Conservation (phyloP, 35 echinoderm and acorn worm genomes). For the Apostichopus parvimensis region DNA sequence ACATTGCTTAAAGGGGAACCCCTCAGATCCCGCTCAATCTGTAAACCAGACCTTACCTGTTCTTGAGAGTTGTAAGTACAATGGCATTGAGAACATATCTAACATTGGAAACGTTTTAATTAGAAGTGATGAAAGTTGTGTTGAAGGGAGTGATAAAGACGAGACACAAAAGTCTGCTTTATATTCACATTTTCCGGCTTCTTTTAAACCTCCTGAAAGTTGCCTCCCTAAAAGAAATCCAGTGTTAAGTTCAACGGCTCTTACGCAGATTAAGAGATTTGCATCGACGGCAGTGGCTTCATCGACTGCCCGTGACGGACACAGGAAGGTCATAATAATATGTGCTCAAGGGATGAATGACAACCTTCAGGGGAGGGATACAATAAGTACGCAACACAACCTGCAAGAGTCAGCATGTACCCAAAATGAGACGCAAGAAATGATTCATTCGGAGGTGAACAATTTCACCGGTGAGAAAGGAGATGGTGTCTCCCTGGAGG, state of each 20-base stretch:
- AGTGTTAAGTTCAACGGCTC: neutral
- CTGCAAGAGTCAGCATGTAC: neutral
- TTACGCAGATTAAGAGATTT: conserved; percentile 16
- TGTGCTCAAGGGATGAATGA: neutral
- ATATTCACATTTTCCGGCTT: neutral
- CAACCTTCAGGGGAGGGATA: neutral
- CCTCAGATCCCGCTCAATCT: neutral
- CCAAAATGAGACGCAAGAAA: neutral
- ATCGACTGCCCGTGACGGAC: neutral
- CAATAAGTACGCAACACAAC: neutral
- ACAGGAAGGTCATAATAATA: neutral
- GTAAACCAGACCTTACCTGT: too few relatives aligned
- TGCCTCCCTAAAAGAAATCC: neutral
- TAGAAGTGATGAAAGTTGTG: neutral
- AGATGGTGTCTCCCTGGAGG: neutral
- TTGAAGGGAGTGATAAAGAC: neutral
- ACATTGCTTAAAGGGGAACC: neutral
- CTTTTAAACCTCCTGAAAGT: neutral
- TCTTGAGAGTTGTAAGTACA: too few relatives aligned
- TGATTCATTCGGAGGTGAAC: neutral
- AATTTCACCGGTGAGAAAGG: neutral
- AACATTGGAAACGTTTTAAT: too few relatives aligned
- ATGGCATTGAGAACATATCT: too few relatives aligned
- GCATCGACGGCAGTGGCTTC: neutral
- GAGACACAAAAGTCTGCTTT: neutral